Percentiles rank a stretch among this genome's conserved stretches.
These are phyloP conservation scores for Pygoscelis antarcticus DNA, from an alignment of 2,113 vertebrate species.

Conservation along the genomic window DNA sequence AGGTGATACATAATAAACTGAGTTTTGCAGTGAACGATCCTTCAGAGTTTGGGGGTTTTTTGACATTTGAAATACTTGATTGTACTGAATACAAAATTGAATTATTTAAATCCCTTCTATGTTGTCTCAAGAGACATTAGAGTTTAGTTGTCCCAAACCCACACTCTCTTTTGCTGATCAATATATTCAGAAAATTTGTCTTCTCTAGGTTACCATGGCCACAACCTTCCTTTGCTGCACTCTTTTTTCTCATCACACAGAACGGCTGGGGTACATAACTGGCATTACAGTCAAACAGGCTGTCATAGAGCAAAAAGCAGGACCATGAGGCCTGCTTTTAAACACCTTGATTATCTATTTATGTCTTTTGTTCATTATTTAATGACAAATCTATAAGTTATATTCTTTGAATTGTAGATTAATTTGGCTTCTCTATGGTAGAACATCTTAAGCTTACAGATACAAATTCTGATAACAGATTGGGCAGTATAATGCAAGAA, in stretches of 20 bases:
- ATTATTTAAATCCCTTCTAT: not conserved
- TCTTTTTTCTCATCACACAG: not conserved
- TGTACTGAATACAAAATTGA: not conserved
- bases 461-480: not conserved
- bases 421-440: not conserved
- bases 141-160: not conserved
- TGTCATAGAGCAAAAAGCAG: not conserved
- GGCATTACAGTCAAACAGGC: not conserved
- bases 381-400: not conserved
- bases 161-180: not conserved
- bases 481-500: not conserved
- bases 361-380: not conserved
- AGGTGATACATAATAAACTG: not conserved
- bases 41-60: not conserved
- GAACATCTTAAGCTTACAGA: not conserved
- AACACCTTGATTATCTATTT: not conserved
- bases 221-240: not conserved
- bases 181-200: not conserved
- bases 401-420: not conserved
- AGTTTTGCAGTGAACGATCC: not conserved
- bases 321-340: not conserved
- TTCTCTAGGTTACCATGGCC: not conserved
- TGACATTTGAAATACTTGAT: not conserved
- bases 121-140: not conserved
- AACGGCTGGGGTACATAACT: accelerated